These are phyloP conservation scores for Oryzias dopingdopingensis DNA, from an alignment of 2,797 vertebrate genomes.

Conservation along the genomic window DNA sequence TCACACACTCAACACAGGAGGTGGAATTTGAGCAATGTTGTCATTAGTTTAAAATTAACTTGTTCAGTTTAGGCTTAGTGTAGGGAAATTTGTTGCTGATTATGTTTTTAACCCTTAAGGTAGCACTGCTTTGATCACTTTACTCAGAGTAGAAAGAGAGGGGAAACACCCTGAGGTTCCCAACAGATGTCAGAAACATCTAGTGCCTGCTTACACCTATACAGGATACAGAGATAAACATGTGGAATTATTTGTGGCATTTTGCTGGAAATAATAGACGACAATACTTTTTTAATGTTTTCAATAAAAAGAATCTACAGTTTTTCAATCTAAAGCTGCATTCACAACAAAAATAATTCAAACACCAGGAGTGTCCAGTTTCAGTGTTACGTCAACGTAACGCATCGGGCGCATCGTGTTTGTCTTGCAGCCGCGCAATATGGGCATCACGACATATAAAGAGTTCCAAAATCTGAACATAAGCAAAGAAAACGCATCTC, in stretches of 20 bases:
- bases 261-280: conserved; percentile 7
- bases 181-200: conserved; percentile 34
- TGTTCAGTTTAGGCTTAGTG: conserved; percentile 33
- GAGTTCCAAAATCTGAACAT: too few species aligned
- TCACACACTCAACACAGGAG: conserved; percentile 16
- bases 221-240: conserved; percentile 5
- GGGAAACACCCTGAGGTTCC: conserved; percentile 35
- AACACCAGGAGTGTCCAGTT: too few species aligned
- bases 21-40: conserved; percentile 48
- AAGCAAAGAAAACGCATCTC: too few species aligned
- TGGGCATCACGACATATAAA: too few species aligned
- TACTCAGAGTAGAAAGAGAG: conserved; percentile 27
- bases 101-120: conserved; percentile 48
- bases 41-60: conserved; percentile 37
- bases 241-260: conserved; percentile 2
- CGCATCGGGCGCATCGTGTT: too few species aligned
- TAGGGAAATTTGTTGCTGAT: conserved; percentile 55
- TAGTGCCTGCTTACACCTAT: conserved; percentile 35
- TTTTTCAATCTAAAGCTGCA: too few species aligned
- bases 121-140: conserved; percentile 44
- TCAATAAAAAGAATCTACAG: too few species aligned
- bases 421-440: too few species aligned
- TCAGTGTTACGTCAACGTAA: too few species aligned
- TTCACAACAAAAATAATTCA: too few species aligned
- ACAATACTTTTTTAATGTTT: not conserved